Base-by-base conservation (phyloP, 1,140 invertebrate genomes). In the Calliopsis andreniformis region DNA sequence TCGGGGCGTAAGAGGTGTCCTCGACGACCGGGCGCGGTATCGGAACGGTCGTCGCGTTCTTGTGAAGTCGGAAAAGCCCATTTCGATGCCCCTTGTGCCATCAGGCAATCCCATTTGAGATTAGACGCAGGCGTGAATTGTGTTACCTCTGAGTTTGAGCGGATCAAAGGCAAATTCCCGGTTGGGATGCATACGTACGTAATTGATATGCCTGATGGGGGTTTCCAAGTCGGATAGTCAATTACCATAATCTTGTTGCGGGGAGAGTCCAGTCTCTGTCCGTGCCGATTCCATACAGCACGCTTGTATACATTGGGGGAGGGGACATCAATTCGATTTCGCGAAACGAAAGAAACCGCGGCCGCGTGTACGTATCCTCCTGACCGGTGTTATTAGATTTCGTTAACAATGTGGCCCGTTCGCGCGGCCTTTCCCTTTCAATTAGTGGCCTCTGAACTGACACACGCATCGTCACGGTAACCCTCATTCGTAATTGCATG, bases 231-330 rank as follows among this genome's bases (percentile, higher is more conserved):
- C 88, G 89, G 80, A 86, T 87, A 89, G 88, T 90, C 87, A 89
- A 91, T 91, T 90, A 90, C 89, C 87, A 90, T 91, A 91, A 91
- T 90, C 89, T 90, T 84, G 87, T 90, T 90, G 87, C 82, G 84
- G 78, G 61, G 68, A 79, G 77, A 67, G 72, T 42, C 53, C 20
- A 30, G 68, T 80, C 64, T 69, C 39, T 32, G 76, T 69, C 76
- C 78, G 78, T 80, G 84, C 75, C 84, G 86, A 86, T 89, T 88
- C 80, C 79, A 76, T 79, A 79, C 72, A 79, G 68, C 84, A 81
- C 80, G 81, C 64, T 82, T 80, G 71, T 82, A 85, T 80, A 84
- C 76, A 80, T 68, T 55, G 64, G 10, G 58, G 25, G 25, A 8
- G 23, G 59, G 84, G 77, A 87, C 83, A 87, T 87, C 85, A 85